phyloP scores from a whole-genome alignment of 2,888 invertebrate species.

The Pristionchus entomophagus region DNA sequence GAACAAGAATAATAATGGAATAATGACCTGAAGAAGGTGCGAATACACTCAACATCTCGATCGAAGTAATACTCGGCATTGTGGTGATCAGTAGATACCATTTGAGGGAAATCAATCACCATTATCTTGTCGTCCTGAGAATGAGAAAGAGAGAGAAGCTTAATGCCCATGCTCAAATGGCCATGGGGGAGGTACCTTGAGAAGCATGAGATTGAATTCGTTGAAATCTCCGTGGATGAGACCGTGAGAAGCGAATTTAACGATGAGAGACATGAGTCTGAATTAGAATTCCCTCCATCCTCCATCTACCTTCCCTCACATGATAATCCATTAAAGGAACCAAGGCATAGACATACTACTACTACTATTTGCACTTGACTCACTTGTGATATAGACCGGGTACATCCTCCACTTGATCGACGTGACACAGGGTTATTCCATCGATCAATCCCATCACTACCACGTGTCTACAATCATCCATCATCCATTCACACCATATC shows the following conservation, averaged over 20 bases:
- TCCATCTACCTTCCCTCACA: too few species aligned
- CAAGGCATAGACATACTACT: too few species aligned
- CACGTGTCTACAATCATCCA: conserved; percentile 83
- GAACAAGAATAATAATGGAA: conserved; percentile 79
- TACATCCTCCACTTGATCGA: conserved; percentile 64
- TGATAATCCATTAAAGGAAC: too few species aligned
- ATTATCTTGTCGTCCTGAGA: conserved; percentile 83
- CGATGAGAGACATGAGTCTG: conserved; percentile 89
- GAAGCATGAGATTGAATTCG: conserved; percentile 94
- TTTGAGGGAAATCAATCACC: conserved; percentile 98
- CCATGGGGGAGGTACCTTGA: conserved; percentile 51
- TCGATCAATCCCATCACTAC: conserved; percentile 94
- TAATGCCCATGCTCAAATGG: too few species aligned
- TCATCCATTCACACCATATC: too few species aligned
- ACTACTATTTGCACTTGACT: too few species aligned
- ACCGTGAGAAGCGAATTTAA: conserved; percentile 91
- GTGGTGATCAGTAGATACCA: conserved; percentile 93
- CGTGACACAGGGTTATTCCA: conserved; percentile 77
- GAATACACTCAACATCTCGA: conserved; percentile 92
- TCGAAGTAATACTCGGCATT: conserved; percentile 95
- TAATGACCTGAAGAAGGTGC: conserved; percentile 78
- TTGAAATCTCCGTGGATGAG: conserved; percentile 99
- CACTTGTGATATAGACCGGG: conserved; percentile 86
- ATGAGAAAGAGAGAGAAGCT: background rate
- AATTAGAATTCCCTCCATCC: background rate